Evolutionary conservation across 2,888 invertebrate species (phyloP), one percentile per base, ranked within the genome.

Genomic region (Polydrusus cervinus): DNA sequence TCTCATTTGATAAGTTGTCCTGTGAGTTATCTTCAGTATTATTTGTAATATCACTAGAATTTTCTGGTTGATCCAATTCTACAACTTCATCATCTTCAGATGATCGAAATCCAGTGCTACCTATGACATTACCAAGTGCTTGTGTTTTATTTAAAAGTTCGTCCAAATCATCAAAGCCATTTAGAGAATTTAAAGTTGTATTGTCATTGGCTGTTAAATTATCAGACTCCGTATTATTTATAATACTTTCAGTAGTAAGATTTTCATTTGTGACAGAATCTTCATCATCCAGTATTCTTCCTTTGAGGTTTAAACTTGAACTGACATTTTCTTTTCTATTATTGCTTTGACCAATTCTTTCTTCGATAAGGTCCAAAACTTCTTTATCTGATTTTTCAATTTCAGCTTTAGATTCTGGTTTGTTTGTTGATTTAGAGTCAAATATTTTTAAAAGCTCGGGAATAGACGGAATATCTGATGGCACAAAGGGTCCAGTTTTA

Each of bases 391-490:
- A 53, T 16, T 7, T 25, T n/a, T 53, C 53, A 53, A 6, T 1
- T 30, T 13, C n/a, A 30, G 16, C 16, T 16, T 47, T 8, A 1
- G 16, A 6, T 16, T 43, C 34, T 34, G 10, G 7, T 9, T 34
- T n/a, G n/a, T n/a, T 11, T 43, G n/a, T n/a, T 3, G 43, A 47
- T 47, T 47, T 47, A 9, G 47, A 47, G 6, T 47, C 16, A 16
- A 47, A 47, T 47, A 47, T 47, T 47, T 47, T 47, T 47, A 47
- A 8, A 16, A 47, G 18, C 45, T 71, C 65, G 13, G 43, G 7
- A 18, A 65, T 16, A 10, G 53, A 25, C 43, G 71, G 64, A 25
- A 55, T 65, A 51, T 71, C 65, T 20, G 65, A 43, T 65, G 16
- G 14, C 1, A 47, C 18, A 1, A 65, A 57, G 7, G 38, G 55